These are phyloP conservation scores for Brachymystax lenok DNA, from an alignment of 2,797 vertebrate species.

Conservation along the genomic window DNA sequence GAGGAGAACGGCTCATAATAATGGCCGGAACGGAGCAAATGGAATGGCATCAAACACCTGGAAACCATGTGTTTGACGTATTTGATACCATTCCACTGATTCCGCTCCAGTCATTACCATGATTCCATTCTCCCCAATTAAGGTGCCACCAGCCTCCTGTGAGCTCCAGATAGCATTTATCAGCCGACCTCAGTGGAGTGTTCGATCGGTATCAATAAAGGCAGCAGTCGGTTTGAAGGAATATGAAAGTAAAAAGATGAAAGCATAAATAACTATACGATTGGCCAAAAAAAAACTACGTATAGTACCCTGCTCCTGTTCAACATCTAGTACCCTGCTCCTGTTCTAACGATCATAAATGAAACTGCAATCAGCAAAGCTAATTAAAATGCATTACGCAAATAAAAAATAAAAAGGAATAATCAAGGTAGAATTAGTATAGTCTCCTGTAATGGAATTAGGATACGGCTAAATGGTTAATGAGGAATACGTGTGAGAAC, in stretches of 20 bases:
- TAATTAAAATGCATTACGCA: not conserved
- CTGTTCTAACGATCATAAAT: not conserved
- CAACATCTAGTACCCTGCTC: not conserved
- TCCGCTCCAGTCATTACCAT: no score
- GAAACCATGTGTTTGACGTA: no score
- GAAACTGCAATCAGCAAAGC: slow-evolving; percentile 10
- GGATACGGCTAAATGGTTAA: not conserved
- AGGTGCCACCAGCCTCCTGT: no score
- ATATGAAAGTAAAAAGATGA: not conserved
- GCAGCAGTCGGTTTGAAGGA: not conserved
- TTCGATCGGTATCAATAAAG: not conserved
- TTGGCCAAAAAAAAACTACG: not conserved
- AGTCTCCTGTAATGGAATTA: not conserved
- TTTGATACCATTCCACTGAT: no score
- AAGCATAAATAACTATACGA: not conserved
- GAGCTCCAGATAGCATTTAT: not conserved
- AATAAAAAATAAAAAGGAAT: not conserved
- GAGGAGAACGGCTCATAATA: no score
- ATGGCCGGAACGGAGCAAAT: no score
- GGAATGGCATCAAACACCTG: no score
- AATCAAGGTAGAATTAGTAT: not conserved
- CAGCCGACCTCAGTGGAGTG: not conserved
- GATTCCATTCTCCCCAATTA: no score
- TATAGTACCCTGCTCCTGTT: not conserved
- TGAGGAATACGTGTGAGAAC: not conserved